These are phyloP conservation scores for Phycodurus eques DNA, from an alignment of 2,113 vertebrate species.

Conservation along the genomic window DNA sequence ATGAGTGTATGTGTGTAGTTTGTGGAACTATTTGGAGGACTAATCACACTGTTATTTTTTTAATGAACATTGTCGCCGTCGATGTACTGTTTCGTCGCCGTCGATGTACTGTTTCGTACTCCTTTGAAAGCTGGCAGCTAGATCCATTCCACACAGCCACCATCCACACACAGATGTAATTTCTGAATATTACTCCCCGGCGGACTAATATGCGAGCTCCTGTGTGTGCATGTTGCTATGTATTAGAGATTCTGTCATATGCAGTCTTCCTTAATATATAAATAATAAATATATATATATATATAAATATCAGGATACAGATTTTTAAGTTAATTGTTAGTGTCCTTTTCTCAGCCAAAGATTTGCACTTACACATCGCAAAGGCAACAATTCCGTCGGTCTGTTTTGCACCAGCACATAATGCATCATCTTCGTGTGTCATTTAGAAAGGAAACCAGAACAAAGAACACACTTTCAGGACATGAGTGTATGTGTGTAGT, in stretches of 20 bases:
- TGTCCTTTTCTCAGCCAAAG: background rate
- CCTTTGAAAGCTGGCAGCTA: too few relatives aligned
- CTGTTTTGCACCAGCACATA: background rate
- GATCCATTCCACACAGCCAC: too few relatives aligned
- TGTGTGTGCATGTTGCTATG: background rate
- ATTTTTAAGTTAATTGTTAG: background rate
- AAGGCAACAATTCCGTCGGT: background rate
- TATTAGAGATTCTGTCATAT: background rate
- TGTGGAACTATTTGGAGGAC: conserved; percentile 33
- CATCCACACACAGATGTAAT: too few relatives aligned
- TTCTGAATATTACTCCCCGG: too few relatives aligned
- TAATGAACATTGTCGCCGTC: background rate
- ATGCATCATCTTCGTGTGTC: background rate
- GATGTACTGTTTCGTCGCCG: too few relatives aligned
- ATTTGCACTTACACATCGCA: background rate
- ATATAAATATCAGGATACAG: background rate
- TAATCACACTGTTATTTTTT: background rate
- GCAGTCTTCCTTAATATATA: background rate
- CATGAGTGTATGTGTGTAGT: background rate
- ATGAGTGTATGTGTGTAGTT: background rate
- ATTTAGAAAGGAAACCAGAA: background rate
- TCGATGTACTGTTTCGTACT: too few relatives aligned
- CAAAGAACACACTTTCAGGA: conserved; percentile 29
- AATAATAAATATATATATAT: background rate
- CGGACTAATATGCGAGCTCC: too few relatives aligned